Evolutionary conservation across 1,140 invertebrate genomes (phyloP).

Genomic region (Drosophila oshimai): DNA sequence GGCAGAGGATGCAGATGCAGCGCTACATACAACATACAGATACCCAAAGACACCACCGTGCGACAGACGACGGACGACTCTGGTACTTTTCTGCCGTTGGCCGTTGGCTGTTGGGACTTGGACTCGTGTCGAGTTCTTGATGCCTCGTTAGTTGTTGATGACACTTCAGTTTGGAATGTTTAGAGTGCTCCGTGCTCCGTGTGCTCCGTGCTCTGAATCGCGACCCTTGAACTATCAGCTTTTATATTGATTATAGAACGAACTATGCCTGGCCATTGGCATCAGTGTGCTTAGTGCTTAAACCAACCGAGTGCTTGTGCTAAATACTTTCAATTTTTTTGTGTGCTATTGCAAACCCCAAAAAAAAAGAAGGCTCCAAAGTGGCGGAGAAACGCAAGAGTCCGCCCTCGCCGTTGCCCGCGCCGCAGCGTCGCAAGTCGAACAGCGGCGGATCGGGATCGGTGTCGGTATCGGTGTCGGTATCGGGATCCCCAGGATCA

Average conservation of each 20-base stretch:
- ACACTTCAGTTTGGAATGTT: conserved; percentile 82
- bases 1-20: conserved; percentile 55
- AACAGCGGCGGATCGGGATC: conserved; percentile 18
- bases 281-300: neutral
- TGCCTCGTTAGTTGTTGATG: conserved; percentile 83
- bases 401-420: conserved; percentile 58
- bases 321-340: conserved; percentile 9
- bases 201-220: neutral
- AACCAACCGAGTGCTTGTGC: neutral
- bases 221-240: neutral
- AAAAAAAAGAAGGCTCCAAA: conserved; percentile 53
- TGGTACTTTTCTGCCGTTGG: conserved; percentile 75
- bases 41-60: conserved; percentile 28
- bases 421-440: conserved; percentile 64
- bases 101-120: conserved; percentile 65
- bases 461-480: neutral
- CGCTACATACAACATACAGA: conserved; percentile 6
- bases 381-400: conserved; percentile 82
- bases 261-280: neutral
- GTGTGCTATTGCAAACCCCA: conserved; percentile 17
- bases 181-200: conserved; percentile 67
- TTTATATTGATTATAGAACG: neutral
- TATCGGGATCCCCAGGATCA: neutral
- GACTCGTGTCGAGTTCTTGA: conserved; percentile 81
- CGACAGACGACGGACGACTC: conserved; percentile 12